A percentile compares a stretch with the other conserved stretches of the same genome.
phyloP scores from a whole-genome alignment of 2,797 vertebrate species.

The Characodon lateralis region DNA sequence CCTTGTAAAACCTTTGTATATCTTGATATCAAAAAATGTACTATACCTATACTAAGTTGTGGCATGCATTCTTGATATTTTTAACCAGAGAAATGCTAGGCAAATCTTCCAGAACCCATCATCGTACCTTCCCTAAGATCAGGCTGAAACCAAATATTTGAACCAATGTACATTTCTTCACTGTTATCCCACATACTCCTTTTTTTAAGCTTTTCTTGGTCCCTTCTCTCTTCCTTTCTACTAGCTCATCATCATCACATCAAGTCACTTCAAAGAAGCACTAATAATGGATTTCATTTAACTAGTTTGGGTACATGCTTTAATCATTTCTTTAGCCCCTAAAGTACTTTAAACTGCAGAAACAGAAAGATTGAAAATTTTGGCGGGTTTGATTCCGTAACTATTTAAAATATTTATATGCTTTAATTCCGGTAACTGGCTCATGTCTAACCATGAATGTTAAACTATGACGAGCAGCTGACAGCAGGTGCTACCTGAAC shows the following conservation, averaged over 20 bases:
- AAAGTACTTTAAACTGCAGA: neutral
- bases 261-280: conserved; percentile 67
- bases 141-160: neutral
- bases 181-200: conserved; percentile 19
- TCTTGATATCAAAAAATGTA: neutral
- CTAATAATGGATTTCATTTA: conserved; percentile 76
- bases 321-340: conserved; percentile 52
- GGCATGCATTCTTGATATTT: neutral
- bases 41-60: neutral
- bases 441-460: neutral
- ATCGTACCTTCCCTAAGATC: neutral
- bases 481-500: neutral
- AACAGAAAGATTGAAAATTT: neutral
- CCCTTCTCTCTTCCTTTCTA: conserved; percentile 3
- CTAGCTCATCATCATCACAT: conserved; percentile 72
- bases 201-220: conserved; percentile 35
- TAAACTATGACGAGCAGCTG: neutral
- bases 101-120: neutral
- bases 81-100: neutral
- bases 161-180: neutral
- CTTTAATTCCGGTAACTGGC: neutral
- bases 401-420: neutral
- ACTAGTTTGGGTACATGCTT: conserved; percentile 68
- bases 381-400: neutral
- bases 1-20: neutral